phyloP scores from a whole-genome alignment of 1,140 invertebrate species.

The Aphis craccivora region DNA sequence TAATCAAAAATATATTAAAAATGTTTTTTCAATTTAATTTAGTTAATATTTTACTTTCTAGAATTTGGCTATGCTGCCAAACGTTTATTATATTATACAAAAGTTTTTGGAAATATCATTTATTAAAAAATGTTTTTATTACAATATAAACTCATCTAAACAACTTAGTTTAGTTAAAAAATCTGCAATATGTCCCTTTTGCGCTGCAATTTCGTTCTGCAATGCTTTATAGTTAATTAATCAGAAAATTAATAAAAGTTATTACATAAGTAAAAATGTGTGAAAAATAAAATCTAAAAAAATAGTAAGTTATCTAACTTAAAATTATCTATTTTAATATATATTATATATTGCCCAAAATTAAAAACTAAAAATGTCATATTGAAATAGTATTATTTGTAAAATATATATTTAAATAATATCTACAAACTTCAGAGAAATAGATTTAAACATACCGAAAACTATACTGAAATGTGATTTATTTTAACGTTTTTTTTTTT shows the following conservation, averaged over 20 bases:
- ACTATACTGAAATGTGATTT: background rate
- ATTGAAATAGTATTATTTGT: background rate
- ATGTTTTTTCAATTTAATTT: background rate
- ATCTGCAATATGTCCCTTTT: background rate
- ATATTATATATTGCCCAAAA: too few species aligned
- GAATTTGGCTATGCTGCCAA: background rate
- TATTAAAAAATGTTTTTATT: background rate
- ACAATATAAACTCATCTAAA: background rate
- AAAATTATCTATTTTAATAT: background rate
- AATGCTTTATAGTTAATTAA: background rate
- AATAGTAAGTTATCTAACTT: background rate
- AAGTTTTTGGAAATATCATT: background rate
- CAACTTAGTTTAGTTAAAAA: background rate
- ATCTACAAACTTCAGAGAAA: background rate
- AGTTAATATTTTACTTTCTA: background rate
- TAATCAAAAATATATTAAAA: background rate
- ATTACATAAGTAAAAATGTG: background rate
- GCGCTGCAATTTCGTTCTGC: background rate
- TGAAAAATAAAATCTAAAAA: background rate
- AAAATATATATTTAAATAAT: background rate
- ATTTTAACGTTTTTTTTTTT: background rate
- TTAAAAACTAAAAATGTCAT: background rate
- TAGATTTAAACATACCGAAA: background rate
- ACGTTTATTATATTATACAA: background rate
- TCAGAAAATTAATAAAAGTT: background rate